Conservation (phyloP, 1,140 invertebrate species). For the Lysiphlebus fabarum region DNA sequence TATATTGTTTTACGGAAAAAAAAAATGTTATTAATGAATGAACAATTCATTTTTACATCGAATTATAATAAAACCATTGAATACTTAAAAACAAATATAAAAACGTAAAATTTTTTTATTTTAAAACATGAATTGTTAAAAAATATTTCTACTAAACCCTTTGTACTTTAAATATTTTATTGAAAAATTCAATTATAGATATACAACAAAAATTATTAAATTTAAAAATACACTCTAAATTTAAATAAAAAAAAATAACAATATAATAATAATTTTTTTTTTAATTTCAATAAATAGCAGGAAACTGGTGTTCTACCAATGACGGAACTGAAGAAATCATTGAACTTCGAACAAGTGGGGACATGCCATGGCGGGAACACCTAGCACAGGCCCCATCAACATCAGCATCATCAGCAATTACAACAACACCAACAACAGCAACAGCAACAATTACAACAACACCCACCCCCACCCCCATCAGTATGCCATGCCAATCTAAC, state of each 20-base stretch:
- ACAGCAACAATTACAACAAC: slow-evolving; percentile 29
- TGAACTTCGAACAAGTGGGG: slow-evolving; percentile 57
- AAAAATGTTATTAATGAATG: no score
- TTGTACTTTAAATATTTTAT: no score
- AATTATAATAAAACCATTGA: no score
- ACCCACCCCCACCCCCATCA: slow-evolving; percentile 34
- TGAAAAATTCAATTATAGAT: no score
- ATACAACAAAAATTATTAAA: no score
- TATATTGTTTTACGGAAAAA: no score
- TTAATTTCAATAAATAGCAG: slow-evolving; percentile 42
- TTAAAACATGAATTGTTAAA: no score
- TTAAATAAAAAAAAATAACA: background rate
- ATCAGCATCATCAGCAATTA: slow-evolving; percentile 37
- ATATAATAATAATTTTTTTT: slow-evolving; percentile 10
- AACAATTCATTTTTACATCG: no score
- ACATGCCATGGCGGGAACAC: slow-evolving; percentile 49
- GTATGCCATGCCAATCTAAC: slow-evolving; percentile 47
- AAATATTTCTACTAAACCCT: no score
- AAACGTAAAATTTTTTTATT: no score
- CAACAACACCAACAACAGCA: slow-evolving; percentile 31
- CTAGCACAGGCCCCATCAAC: slow-evolving; percentile 54
- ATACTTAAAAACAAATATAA: no score
- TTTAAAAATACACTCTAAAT: background rate
- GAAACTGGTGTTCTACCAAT: slow-evolving; percentile 61
- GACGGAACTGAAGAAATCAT: slow-evolving; percentile 62